Conservation (phyloP, 2,888 invertebrate genomes). For the Erebia epiphron region DNA sequence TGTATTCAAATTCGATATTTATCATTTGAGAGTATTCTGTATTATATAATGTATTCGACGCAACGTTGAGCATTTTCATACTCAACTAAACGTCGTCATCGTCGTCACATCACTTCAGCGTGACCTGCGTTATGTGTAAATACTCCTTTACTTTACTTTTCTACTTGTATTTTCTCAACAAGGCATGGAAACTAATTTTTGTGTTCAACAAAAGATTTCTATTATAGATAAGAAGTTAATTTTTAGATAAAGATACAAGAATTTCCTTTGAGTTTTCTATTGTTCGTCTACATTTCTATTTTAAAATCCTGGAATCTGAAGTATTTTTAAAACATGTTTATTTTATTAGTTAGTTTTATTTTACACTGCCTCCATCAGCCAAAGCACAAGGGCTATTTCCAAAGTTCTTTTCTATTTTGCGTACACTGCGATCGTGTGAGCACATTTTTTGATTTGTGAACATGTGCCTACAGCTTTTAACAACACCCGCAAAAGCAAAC, state of each 20-base stretch:
- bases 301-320: not conserved
- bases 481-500: slow-evolving; percentile 7
- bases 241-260: not conserved
- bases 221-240: slow-evolving; percentile 14
- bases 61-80: too few species aligned
- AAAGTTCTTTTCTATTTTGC: not conserved
- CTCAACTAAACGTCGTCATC: too few species aligned
- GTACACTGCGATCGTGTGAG: not conserved
- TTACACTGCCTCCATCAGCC: not conserved
- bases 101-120: not conserved
- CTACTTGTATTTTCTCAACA: slow-evolving; percentile 2
- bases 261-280: not conserved
- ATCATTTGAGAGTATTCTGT: too few species aligned
- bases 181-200: not conserved
- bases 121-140: not conserved
- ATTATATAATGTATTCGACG: too few species aligned
- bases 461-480: slow-evolving; percentile 1
- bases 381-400: not conserved
- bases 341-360: too few species aligned
- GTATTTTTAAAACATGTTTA: not conserved
- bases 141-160: not conserved
- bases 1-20: too few species aligned
- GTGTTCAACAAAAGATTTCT: slow-evolving; percentile 16
- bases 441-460: slow-evolving; percentile 5
- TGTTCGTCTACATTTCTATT: not conserved